Evolutionary conservation across 2,797 vertebrate genomes (phyloP).

Genomic region (Propithecus perrieri): DNA sequence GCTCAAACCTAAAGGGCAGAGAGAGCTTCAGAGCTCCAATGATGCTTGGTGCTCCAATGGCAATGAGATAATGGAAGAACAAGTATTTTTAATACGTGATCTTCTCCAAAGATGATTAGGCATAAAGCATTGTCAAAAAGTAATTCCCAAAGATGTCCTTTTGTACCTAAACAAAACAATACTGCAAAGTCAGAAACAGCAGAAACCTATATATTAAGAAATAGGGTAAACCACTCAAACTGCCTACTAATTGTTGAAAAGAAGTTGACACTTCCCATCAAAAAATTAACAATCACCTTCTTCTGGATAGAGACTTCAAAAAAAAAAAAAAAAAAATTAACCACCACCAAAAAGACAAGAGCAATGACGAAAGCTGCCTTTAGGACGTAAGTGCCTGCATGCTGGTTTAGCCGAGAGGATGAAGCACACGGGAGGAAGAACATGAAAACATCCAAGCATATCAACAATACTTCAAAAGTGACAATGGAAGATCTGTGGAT

Average conservation of each 20-base stretch:
- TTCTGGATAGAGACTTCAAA: background rate
- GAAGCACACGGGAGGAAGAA: background rate
- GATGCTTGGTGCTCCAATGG: background rate
- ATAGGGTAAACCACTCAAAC: background rate
- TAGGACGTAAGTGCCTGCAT: background rate
- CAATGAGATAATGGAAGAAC: background rate
- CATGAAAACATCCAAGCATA: background rate
- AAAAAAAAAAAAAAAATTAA: conserved; percentile 58
- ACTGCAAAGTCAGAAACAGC: background rate
- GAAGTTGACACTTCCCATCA: background rate
- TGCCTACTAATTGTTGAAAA: background rate
- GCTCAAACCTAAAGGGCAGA: background rate
- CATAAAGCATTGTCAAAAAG: conserved; percentile 50
- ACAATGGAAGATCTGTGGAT: background rate
- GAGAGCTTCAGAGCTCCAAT: background rate
- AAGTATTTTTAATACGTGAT: background rate
- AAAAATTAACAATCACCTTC: conserved; percentile 10
- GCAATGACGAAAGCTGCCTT: background rate
- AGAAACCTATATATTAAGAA: conserved; percentile 23
- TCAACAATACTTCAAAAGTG: background rate
- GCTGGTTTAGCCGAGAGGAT: background rate
- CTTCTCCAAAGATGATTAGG: conserved; percentile 11
- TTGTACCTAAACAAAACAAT: background rate
- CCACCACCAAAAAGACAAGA: background rate
- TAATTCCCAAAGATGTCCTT: background rate